These are phyloP conservation scores for Drosophila mojavensis DNA, from an alignment of 1,140 invertebrate species.

Conservation along the genomic window DNA sequence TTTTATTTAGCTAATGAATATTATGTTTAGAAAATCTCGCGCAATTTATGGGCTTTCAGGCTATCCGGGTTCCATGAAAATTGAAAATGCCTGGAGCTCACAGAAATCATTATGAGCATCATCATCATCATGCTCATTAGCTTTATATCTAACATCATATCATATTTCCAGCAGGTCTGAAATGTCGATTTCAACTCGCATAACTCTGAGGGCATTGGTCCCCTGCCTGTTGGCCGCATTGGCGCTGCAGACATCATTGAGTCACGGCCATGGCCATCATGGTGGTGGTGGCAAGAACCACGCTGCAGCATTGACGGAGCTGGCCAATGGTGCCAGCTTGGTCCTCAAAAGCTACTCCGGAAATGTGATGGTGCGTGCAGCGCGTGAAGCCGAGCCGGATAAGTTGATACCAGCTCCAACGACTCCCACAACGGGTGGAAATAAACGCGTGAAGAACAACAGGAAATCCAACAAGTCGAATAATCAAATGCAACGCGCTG, in stretches of 20 bases:
- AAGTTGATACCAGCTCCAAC: conserved; percentile 5
- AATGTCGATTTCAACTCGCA: background rate
- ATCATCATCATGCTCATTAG: too few relatives aligned
- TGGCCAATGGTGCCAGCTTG: conserved; percentile 47
- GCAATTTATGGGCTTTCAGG: too few relatives aligned
- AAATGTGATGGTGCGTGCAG: conserved; percentile 46
- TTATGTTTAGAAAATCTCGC: too few relatives aligned
- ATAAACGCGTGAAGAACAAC: conserved; percentile 52
- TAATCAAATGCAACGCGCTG: conserved; percentile 40
- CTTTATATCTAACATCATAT: too few relatives aligned
- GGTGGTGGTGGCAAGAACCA: conserved; percentile 27
- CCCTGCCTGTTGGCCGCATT: conserved; percentile 42
- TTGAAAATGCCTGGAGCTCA: too few relatives aligned
- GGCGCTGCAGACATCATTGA: conserved; percentile 46
- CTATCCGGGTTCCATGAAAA: too few relatives aligned
- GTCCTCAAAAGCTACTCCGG: conserved; percentile 57
- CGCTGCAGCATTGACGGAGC: conserved; percentile 13
- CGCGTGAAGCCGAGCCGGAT: conserved; percentile 38
- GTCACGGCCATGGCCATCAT: conserved; percentile 47
- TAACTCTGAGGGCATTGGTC: conserved; percentile 28
- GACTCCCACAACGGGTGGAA: background rate
- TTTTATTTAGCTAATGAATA: too few relatives aligned
- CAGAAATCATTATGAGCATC: too few relatives aligned
- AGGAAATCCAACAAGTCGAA: conserved; percentile 52
- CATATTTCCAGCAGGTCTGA: too few relatives aligned